Evolutionary conservation across 2,113 vertebrate species (phyloP), one percentile per base, ranked within the genome.

Genomic region (Tauraco erythrolophus): DNA sequence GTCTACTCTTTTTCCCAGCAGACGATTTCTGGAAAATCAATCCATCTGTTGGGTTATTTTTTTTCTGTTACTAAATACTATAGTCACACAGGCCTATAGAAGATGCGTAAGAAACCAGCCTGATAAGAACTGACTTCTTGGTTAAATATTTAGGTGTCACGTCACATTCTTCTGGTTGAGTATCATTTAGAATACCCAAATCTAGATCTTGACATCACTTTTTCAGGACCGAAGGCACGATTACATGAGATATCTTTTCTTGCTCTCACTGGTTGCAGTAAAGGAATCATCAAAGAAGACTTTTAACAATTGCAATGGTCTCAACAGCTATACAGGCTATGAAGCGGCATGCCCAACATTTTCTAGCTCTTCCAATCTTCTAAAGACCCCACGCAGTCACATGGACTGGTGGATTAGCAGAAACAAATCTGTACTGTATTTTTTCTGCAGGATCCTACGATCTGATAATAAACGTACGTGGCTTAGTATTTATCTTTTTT

Each of bases 391-490:
- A 65, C 19, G 30, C 4, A 37, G 39, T 30, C 33, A 83, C 11
- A 19, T 0, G 1, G 21, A 65, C 18, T 48, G 8, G 7, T 30
- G 14, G 88, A 57, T 31, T 35, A 70, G 12, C 22, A 80, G 66
- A 61, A 94, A 45, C 22, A 70, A 83, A 71, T n/a, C 22, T 15
- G 25, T 43, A 48, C 30, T 17, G 10, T 54, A 7, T 88, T 71
- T 71, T 50, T n/a, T 54, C 37, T 48, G 23, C 61, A 69, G 39
- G 46, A 19, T 37, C 19, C 14, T 70, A 25, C 0, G 0, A 61
- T 31, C 16, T 64, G 46, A 25, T 22, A 61, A 69, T 33, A 50
- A 88, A 86, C 7, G 71, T 43, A 39, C 10, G 12, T 21, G 28
- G 10, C 58, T 88, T 4, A 6, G 22, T 84, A 31, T 62, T 66